These are phyloP conservation scores for Capromys pilorides DNA, from an alignment of 2,797 vertebrate genomes.

Conservation along the genomic window DNA sequence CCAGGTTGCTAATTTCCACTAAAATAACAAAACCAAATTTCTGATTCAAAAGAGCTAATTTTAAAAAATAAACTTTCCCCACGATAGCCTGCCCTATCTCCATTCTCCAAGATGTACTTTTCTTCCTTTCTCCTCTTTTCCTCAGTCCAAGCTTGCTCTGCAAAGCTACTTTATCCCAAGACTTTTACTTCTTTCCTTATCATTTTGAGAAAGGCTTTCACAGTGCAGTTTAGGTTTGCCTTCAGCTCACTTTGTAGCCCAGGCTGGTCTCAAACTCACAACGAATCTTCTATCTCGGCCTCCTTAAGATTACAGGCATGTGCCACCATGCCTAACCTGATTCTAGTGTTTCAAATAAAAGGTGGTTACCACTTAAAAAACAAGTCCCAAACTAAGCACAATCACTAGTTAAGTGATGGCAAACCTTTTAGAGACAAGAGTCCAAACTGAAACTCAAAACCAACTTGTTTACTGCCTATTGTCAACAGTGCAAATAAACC, in stretches of 20 bases:
- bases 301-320: not conserved
- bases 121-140: not conserved
- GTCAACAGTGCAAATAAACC: not conserved
- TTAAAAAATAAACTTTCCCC: not conserved
- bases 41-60: not conserved
- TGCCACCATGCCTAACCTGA: not conserved
- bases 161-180: not conserved
- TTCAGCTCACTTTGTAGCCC: not conserved
- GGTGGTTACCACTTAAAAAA: not conserved
- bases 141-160: not conserved
- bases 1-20: not conserved
- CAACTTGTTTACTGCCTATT: not conserved
- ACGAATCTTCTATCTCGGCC: not conserved
- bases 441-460: not conserved
- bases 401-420: not conserved
- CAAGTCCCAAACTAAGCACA: not conserved
- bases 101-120: not conserved
- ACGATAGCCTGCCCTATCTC: not conserved
- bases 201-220: too few relatives aligned
- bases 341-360: not conserved
- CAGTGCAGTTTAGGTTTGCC: not conserved
- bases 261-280: not conserved
- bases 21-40: slow-evolving; percentile 28
- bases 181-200: not conserved
- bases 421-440: not conserved